Evolutionary conservation across 1,140 invertebrate genomes (phyloP).

Genomic region (Colletes gigas): DNA sequence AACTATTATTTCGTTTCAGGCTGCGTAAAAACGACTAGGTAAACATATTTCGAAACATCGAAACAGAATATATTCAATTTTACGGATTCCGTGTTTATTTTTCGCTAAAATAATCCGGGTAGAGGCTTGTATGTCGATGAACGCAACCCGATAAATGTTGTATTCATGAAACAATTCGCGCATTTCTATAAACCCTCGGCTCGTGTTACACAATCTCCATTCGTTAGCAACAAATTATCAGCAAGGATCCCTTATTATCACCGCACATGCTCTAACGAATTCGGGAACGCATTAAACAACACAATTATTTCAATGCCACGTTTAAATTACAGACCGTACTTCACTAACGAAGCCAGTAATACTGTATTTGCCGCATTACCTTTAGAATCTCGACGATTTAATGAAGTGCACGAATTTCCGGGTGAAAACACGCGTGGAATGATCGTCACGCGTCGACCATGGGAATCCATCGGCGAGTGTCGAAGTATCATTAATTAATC

Average conservation of each 20-base stretch:
- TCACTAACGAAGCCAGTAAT: constrained; percentile 10
- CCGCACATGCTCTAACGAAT: neutral
- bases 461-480: neutral
- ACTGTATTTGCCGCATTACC: neutral
- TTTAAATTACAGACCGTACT: neutral
- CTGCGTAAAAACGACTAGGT: too few relatives aligned
- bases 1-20: too few relatives aligned
- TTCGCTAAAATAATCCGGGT: too few relatives aligned
- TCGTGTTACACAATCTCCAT: neutral
- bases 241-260: neutral
- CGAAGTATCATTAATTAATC: neutral
- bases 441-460: neutral
- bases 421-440: neutral
- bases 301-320: constrained; percentile 9
- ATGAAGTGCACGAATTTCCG: neutral
- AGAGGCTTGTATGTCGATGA: too few relatives aligned
- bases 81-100: too few relatives aligned
- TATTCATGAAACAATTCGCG: too few relatives aligned
- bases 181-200: neutral
- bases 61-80: too few relatives aligned
- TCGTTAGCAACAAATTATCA: neutral
- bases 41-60: too few relatives aligned
- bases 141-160: neutral
- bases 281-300: neutral
- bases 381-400: too few relatives aligned